Percentiles rank a stretch among this genome's conserved stretches.
Conservation (phyloP, 2,888 invertebrate species). For the Megalurothrips usitatus region DNA sequence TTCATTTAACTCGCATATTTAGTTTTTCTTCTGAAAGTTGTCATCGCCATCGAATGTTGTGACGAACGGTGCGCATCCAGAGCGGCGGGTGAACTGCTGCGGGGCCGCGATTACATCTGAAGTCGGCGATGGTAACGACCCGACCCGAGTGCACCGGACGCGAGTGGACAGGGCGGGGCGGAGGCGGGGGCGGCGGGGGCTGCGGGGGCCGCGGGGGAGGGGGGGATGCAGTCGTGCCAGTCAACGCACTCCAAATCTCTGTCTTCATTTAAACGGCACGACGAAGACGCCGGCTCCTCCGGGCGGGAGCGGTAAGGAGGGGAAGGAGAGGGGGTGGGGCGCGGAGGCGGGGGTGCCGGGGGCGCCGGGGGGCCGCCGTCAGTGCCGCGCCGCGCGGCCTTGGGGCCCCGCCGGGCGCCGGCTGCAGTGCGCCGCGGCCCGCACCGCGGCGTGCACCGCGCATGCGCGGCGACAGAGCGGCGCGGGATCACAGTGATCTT, state of each 20-base stretch:
- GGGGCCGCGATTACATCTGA: too few species aligned
- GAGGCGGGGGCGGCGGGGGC: neutral
- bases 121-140: too few species aligned
- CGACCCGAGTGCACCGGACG: too few species aligned
- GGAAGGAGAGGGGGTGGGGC: neutral
- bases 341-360: neutral
- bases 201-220: neutral
- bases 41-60: too few species aligned
- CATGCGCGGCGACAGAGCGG: neutral
- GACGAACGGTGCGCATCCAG: too few species aligned
- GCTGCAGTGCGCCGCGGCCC: neutral
- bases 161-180: too few species aligned
- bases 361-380: neutral
- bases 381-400: neutral
- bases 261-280: conserved; percentile 12
- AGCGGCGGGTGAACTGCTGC: too few species aligned
- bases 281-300: neutral
- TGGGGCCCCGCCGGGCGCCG: neutral
- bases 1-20: too few species aligned
- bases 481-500: too few species aligned
- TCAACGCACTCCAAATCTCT: neutral
- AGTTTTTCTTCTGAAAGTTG: too few species aligned
- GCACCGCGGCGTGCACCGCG: neutral
- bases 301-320: neutral
- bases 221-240: neutral